Evolutionary conservation across 2,113 vertebrate species (phyloP).

Genomic region (Caranx melampygus): DNA sequence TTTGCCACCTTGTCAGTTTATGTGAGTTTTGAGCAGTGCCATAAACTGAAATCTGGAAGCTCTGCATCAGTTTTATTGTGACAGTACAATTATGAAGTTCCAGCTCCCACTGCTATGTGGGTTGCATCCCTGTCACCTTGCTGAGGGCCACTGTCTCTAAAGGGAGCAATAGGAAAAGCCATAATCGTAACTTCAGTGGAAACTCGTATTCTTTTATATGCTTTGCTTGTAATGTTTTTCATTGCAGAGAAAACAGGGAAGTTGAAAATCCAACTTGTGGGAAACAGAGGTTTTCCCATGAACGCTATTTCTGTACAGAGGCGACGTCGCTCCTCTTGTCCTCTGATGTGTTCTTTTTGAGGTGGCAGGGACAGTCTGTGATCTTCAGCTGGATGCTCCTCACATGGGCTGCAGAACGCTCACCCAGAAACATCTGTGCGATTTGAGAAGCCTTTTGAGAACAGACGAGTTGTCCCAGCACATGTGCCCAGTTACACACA

Average conservation of each 20-base stretch:
- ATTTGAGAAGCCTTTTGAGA: conserved; percentile 57
- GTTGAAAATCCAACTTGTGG: conserved; percentile 65
- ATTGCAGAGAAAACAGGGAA: conserved; percentile 66
- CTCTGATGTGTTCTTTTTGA: conserved; percentile 67
- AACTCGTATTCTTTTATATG: conserved; percentile 78
- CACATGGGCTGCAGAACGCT: conserved; percentile 31
- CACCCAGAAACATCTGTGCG: conserved; percentile 67
- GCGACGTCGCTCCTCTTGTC: conserved; percentile 16
- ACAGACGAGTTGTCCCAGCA: conserved; percentile 37
- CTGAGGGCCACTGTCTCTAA: conserved; percentile 70
- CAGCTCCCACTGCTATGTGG: conserved; percentile 61
- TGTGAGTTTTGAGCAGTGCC: conserved; percentile 52
- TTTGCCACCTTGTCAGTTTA: conserved; percentile 35
- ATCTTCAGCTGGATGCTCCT: conserved; percentile 63
- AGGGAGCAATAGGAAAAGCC: conserved; percentile 70
- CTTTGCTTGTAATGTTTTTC: conserved; percentile 72
- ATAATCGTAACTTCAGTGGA: conserved; percentile 78
- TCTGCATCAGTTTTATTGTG: conserved; percentile 80
- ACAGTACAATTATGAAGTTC: conserved; percentile 78
- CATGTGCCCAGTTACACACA: conserved; percentile 41
- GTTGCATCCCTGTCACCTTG: conserved; percentile 72
- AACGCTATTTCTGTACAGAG: conserved; percentile 35
- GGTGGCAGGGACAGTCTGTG: conserved; percentile 66
- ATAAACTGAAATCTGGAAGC: conserved; percentile 69
- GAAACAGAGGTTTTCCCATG: conserved; percentile 46